Evolutionary conservation across 1,140 invertebrate genomes (phyloP), one percentile per base, ranked within the genome.

Genomic region (Saxidomus purpurata): DNA sequence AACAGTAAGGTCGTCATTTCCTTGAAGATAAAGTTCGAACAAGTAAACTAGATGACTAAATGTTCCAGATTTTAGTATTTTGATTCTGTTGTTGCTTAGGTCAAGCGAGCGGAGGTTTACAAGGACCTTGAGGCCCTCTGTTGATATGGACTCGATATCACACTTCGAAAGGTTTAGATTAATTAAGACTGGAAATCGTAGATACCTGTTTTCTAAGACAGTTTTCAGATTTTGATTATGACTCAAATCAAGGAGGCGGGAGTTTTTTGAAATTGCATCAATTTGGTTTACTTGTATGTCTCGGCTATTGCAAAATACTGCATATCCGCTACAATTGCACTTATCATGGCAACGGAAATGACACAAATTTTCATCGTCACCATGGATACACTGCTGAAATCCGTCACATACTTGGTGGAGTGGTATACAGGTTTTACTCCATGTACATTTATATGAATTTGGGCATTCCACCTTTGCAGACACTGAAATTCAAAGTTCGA

Each of bases 331-430:
- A n/a, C 79, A 81, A 13, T 6, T 4, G 34, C 79, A 81, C 0
- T 11, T 19, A 2, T 34, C 2, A 31, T 49, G 79, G 36, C 79
- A 81, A 3, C 8, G 49, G 19, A 81, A 81, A 36, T 25, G 59
- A 43, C 79, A 81, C 4, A 81, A 25, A 8, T 22, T 6, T 61
- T 81, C 79, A 28, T 81, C 79, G 22, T 81, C 79, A 15, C 67
- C 67, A 71, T 71, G 76, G 1, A 0, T 9, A 52, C 40, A 79
- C 28, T 52, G 76, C 2, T 4, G 0, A n/a, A 9, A 17, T n/a
- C 79, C 79, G n/a, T 81, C 79, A 63, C 79, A 81, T 6, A 81
- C 79, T 40, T 81, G 79, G 19, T 81, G 2, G 1, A 59, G 22
- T 2, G 17, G 15, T 13, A 81, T 55, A 25, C 79, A 81, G 22